Percentiles rank a stretch among this genome's conserved stretches.
These are phyloP conservation scores for Eledona agricola DNA, from an alignment of 2,888 invertebrate species.

Conservation along the genomic window DNA sequence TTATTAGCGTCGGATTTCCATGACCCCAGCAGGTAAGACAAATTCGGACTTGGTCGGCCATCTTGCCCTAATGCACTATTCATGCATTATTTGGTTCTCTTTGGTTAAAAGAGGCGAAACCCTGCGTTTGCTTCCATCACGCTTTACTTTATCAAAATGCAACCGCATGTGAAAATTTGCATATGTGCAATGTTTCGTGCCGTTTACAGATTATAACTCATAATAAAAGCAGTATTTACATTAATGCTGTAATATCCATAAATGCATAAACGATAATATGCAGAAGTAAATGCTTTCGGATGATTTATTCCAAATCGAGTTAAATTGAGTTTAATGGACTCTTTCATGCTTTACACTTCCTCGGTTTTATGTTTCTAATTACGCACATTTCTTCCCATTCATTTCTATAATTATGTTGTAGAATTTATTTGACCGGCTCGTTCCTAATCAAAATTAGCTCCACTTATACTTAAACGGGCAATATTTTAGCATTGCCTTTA, in stretches of 20 bases:
- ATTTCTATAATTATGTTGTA: too few species aligned
- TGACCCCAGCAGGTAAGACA: conserved; percentile 2
- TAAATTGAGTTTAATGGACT: conserved; percentile 15
- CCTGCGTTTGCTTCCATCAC: too few species aligned
- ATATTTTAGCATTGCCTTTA: too few species aligned
- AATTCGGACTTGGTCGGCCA: conserved; percentile 10
- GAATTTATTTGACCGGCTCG: too few species aligned
- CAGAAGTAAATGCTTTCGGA: conserved; percentile 1
- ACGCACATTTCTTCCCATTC: too few species aligned
- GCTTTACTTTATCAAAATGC: conserved; percentile 7
- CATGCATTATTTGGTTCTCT: too few species aligned
- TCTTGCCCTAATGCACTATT: conserved; percentile 23
- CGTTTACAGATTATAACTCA: conserved; percentile 19
- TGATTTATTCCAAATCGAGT: conserved; percentile 10
- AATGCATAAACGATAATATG: conserved; percentile 18
- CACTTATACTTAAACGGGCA: too few species aligned
- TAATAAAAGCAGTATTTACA: conserved; percentile 14
- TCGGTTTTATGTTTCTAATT: too few species aligned
- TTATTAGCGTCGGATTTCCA: too few species aligned
- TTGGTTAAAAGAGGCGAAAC: too few species aligned
- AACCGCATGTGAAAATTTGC: conserved; percentile 6
- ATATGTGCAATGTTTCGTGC: conserved; percentile 19
- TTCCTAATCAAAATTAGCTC: too few species aligned
- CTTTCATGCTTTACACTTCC: conserved; percentile 3
- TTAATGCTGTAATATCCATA: conserved; percentile 7